These are phyloP conservation scores for Coranthus polyacanthus DNA, from an alignment of 2,797 vertebrate species.

Conservation along the genomic window DNA sequence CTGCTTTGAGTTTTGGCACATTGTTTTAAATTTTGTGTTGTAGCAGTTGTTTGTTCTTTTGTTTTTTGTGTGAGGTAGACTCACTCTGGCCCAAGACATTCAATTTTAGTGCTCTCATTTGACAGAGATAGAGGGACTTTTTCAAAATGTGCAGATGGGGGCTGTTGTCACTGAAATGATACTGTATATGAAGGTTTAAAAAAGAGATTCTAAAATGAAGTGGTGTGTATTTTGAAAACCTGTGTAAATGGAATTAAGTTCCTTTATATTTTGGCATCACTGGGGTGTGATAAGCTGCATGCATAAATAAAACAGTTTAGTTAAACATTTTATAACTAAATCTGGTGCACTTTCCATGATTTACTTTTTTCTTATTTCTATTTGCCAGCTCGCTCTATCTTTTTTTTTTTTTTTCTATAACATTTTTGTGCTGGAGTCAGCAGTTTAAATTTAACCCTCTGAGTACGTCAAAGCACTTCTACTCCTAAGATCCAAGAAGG, in stretches of 20 bases:
- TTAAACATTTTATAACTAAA: constrained; percentile 94
- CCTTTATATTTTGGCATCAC: constrained; percentile 88
- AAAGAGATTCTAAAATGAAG: constrained; percentile 89
- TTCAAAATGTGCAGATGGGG: constrained; percentile 92
- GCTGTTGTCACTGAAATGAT: constrained; percentile 90
- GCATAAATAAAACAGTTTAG: constrained; percentile 95
- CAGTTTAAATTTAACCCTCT: constrained; percentile 97
- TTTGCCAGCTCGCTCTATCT: constrained; percentile 52
- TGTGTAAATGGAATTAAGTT: constrained; percentile 95
- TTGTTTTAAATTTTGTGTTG: constrained; percentile 79
- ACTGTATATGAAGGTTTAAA: constrained; percentile 89
- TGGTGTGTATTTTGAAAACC: constrained; percentile 94
- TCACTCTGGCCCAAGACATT: constrained; percentile 80
- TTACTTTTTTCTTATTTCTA: constrained; percentile 52
- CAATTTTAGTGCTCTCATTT: constrained; percentile 69
- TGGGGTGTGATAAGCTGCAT: constrained; percentile 96
- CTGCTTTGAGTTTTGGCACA: constrained; percentile 95
- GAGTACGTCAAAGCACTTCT: constrained; percentile 97
- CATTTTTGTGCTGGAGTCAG: constrained; percentile 90
- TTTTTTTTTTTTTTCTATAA: constrained; percentile 78
- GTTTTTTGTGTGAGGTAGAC: constrained; percentile 64
- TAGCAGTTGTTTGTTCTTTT: constrained; percentile 49
- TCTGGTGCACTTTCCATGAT: constrained; percentile 90
- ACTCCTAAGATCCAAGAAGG: constrained; percentile 84
- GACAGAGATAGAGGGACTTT: constrained; percentile 73